Conservation (phyloP, 2,113 vertebrate genomes). For the Nothoprocta perdicaria region DNA sequence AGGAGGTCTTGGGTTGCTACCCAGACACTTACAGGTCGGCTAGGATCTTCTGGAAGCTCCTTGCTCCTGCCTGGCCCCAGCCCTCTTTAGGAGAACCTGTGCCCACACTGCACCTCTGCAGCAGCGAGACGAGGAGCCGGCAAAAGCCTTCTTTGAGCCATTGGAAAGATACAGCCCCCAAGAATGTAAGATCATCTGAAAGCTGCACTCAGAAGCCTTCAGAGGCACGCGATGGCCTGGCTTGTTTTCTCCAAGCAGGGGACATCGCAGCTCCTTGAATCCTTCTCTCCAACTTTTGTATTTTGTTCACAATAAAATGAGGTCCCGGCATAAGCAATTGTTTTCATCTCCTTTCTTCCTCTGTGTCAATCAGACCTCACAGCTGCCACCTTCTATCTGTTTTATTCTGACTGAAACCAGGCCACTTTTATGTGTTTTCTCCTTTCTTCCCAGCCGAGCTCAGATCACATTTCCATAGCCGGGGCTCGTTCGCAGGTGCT, state of each 20-base stretch:
- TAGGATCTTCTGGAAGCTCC: background rate
- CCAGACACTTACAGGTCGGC: background rate
- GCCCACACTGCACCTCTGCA: accelerated
- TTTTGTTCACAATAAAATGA: slow-evolving; percentile 41
- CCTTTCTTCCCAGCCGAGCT: background rate
- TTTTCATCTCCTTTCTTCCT: background rate
- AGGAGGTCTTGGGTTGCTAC: background rate
- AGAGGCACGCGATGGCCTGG: accelerated
- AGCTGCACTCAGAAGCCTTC: background rate
- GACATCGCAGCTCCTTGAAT: accelerated
- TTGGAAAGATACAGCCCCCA: accelerated
- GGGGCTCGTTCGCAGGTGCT: background rate
- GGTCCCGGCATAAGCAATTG: background rate
- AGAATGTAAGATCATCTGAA: accelerated
- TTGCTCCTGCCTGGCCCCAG: background rate
- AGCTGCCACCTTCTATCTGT: background rate
- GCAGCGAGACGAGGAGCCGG: background rate
- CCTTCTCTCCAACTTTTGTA: background rate
- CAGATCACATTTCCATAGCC: accelerated
- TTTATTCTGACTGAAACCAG: background rate
- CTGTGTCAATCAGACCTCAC: background rate
- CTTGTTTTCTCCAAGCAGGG: background rate
- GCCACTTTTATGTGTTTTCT: background rate
- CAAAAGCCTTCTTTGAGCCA: background rate
- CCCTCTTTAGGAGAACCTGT: background rate